These are phyloP conservation scores for Barnardius zonarius DNA, from an alignment of 2,113 vertebrate species.

Conservation along the genomic window DNA sequence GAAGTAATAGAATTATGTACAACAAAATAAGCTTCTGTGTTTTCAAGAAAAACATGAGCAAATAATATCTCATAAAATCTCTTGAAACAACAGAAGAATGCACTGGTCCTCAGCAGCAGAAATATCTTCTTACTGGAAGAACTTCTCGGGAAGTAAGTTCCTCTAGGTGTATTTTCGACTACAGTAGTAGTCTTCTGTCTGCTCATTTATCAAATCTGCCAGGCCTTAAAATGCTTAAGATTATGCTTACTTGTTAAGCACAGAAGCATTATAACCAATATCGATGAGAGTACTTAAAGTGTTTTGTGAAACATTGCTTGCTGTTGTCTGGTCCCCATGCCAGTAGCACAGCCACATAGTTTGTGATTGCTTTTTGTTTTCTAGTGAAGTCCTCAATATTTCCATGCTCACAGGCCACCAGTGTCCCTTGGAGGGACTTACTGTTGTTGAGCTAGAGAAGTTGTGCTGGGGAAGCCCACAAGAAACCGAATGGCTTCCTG, in stretches of 20 bases:
- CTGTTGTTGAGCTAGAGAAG: background rate
- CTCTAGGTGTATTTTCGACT: background rate
- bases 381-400: background rate
- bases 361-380: background rate
- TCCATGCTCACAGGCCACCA: background rate
- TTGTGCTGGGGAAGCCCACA: background rate
- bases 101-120: background rate
- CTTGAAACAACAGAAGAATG: background rate
- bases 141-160: background rate
- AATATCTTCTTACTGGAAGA: background rate
- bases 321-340: background rate
- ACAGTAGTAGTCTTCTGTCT: background rate
- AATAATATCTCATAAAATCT: background rate
- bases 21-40: slow-evolving; percentile 35
- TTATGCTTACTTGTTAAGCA: slow-evolving; percentile 29
- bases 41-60: slow-evolving; percentile 32
- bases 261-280: background rate
- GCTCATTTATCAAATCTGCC: slow-evolving; percentile 44
- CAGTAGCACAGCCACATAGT: background rate
- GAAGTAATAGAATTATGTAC: slow-evolving; percentile 54
- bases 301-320: background rate
- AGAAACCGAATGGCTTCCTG: background rate
- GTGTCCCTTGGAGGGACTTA: background rate
- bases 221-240: slow-evolving; percentile 32
- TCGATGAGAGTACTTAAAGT: background rate